These are phyloP conservation scores for Sarcophaga variegata DNA, from an alignment of 2,888 invertebrate genomes.

Conservation along the genomic window DNA sequence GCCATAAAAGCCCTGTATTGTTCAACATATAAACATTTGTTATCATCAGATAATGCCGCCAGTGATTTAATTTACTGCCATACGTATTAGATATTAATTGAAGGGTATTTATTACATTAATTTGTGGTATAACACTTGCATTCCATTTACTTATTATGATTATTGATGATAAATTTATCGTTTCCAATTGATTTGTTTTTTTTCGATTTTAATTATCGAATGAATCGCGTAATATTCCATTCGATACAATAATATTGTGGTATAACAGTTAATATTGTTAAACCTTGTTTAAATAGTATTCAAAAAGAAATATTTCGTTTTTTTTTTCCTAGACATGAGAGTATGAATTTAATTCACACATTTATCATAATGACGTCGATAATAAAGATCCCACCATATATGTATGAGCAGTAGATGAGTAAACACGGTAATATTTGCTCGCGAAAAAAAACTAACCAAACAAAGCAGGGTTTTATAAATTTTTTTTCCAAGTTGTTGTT, in stretches of 20 bases:
- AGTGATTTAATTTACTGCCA: background rate
- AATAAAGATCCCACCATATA: slow-evolving; percentile 17
- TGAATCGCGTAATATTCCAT: too few species aligned
- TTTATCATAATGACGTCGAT: background rate
- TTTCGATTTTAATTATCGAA: too few species aligned
- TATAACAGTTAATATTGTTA: background rate
- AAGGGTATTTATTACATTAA: background rate
- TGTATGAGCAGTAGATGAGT: background rate
- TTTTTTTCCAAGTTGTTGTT: too few species aligned
- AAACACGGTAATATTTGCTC: background rate
- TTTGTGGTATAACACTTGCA: background rate
- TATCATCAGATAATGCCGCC: background rate
- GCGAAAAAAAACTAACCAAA: background rate
- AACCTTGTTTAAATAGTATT: background rate
- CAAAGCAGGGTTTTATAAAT: background rate
- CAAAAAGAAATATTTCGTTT: too few species aligned
- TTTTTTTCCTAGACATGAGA: background rate
- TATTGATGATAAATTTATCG: too few species aligned
- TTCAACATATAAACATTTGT: background rate
- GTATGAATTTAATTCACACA: slow-evolving; percentile 20
- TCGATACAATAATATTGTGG: too few species aligned
- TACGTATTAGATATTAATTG: too few species aligned
- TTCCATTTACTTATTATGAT: background rate
- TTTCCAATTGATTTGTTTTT: too few species aligned
- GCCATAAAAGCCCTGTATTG: too few species aligned